A percentile compares a stretch with the other conserved stretches of the same genome.
Evolutionary conservation across 2,888 invertebrate genomes (phyloP).

Genomic region (Pharmacophagus antenor): DNA sequence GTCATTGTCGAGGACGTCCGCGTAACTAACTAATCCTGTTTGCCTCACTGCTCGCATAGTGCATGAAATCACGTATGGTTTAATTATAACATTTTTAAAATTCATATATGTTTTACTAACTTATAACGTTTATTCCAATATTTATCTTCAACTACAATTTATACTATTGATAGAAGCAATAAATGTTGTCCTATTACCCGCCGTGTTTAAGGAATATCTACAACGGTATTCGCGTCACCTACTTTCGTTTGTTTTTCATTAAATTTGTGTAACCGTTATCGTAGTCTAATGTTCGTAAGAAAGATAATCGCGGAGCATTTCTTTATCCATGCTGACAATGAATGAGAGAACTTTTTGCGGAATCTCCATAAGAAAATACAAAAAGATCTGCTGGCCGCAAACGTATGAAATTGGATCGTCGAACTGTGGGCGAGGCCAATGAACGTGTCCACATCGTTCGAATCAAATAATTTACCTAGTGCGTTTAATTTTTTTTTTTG

Average conservation of each 20-base stretch:
- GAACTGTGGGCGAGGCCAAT: conserved; percentile 68
- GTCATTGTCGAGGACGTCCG: conserved; percentile 29
- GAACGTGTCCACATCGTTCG: conserved; percentile 52
- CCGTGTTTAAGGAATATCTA: conserved; percentile 35
- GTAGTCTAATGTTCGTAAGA: conserved; percentile 41
- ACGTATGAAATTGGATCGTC: conserved; percentile 71
- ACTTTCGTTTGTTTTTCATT: conserved; percentile 65
- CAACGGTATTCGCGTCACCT: conserved; percentile 48
- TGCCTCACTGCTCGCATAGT: conserved; percentile 1
- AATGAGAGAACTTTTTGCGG: conserved; percentile 59
- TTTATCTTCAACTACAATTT: not conserved
- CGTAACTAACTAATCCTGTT: conserved; percentile 27
- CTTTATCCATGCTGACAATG: conserved; percentile 51
- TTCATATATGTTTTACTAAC: not conserved
- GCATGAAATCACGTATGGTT: not conserved
- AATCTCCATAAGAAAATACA: conserved; percentile 56
- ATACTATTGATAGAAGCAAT: not conserved
- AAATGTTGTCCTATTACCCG: not conserved
- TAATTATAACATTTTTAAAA: not conserved
- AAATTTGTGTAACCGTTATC: conserved; percentile 64
- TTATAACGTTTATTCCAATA: not conserved
- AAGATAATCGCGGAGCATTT: conserved; percentile 40
- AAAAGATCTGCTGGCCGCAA: conserved; percentile 59
- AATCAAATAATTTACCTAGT: conserved; percentile 37
- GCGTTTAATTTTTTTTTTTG: not conserved